Evolutionary conservation across 2,797 vertebrate species (phyloP), one percentile per base, ranked within the genome.

Genomic region (Pampus argenteus): DNA sequence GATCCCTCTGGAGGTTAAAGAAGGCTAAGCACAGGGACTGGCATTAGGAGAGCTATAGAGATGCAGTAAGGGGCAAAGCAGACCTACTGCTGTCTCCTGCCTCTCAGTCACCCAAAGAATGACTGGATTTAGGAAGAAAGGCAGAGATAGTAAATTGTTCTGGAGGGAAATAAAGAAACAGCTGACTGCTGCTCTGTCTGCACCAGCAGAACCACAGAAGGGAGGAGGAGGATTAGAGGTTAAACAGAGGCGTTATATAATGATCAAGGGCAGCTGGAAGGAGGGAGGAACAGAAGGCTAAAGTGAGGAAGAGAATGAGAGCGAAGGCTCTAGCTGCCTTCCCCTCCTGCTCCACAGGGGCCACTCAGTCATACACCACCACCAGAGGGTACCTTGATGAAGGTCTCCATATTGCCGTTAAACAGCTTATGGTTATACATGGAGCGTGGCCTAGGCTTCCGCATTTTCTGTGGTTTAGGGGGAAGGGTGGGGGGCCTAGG

Each of bases 401-500:
- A 99, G 26, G 95, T 95, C 96, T 99, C 98, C 98, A 99, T 97
- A 95, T 99, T 96, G 95, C 98, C 97, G 66, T 98, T 99, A 99
- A 99, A 99, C 95, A 99, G 96, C 91, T 97, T 99, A 98, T 97
- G 97, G 94, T 96, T 98, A 98, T 96, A 99, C 88, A 95, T 76
- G 94, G 98, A 99, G 91, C 97, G 97, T 90, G 98, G 98, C 93
- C 98, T 96, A 96, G 97, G 95, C 95, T 96, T 99, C 97, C 96
- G 96, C 95, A 97, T 96, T 99, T 98, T 99, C 97, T 98, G 98
- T 96, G 97, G 97, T 89, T 99, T 99, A 92, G 98, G 98, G 96
- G 98, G 98, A 86, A 99, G 97, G 89, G 95, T 96, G 89, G 98
- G 97, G 94, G 98, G 98, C 95, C 98, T 99, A 94, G 90, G 94